Base-by-base conservation (phyloP, 2,113 vertebrate genomes). In the Trochalopteron elliotii region DNA sequence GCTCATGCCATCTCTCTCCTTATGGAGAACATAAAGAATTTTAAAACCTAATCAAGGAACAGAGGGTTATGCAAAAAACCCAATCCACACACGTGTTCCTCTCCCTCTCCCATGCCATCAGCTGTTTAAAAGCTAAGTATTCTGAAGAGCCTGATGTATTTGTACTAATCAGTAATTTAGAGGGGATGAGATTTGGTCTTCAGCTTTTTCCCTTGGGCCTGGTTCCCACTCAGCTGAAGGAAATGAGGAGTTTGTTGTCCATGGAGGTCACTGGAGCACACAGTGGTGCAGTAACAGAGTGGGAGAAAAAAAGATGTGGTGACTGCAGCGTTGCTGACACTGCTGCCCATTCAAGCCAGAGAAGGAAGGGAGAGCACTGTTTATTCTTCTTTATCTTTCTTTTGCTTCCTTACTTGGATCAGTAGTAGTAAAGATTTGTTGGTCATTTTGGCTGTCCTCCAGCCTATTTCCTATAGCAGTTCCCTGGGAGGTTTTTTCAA, bases 381-480 rank as follows among this genome's bases (percentile, higher is more conserved):
- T 95, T 91, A 56, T 89, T 87, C 76, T 88, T 35, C 76, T 68
- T 91, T 87, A 92, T 94, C 96, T 89, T 64, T 60, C 83, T 57
- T 79, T 87, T 93, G 74, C 87, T 91, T 95, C 81, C 81, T 71
- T 75, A 10, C 56, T 91, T 79, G 89, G 76, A 49, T 89, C 72
- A 57, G 28, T 44, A 69, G 35, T 63, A 60, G 30, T 82, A 71
- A 77, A 91, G 80, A 81, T 79, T 78, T 78, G 27, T 89, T 87
- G 84, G 64, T 71, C 60, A 75, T 89, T 91, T 71, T 94, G 93
- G 93, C 84, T 49, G 37, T 68, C 12, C n/a, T 94, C 87, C 95
- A 95, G 77, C 39, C 61, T 40, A 21, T 96, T 93, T 94, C 76
- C 83, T 93, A 67, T 59, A 52, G 68, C 83, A 68, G 18, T 44